A percentile compares a stretch with the other conserved stretches of the same genome.
These are phyloP conservation scores for Drosophila paulistorum DNA, from an alignment of 1,140 invertebrate species.

Conservation along the genomic window DNA sequence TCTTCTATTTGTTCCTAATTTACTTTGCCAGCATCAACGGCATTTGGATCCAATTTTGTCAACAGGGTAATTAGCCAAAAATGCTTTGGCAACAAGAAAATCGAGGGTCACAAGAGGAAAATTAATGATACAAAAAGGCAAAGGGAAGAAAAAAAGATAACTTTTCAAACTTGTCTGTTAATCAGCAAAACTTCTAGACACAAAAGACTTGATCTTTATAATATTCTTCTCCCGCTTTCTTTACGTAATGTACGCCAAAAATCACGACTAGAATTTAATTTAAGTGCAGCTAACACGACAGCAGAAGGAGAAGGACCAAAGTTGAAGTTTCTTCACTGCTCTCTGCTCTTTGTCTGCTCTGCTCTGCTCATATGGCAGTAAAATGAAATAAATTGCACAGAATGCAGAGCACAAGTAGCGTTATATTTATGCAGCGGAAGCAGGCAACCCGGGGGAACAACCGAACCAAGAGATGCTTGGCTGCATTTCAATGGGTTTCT, in stretches of 20 bases:
- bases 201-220: slow-evolving; percentile 8
- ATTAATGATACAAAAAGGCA: slow-evolving; percentile 6
- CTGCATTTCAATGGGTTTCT: slow-evolving; percentile 75
- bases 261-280: slow-evolving; percentile 60
- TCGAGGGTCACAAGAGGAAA: slow-evolving; percentile 35
- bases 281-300: slow-evolving; percentile 34
- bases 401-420: slow-evolving; percentile 74
- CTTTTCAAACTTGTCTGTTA: slow-evolving; percentile 32
- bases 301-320: slow-evolving; percentile 3
- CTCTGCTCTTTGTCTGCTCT: neutral
- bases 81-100: slow-evolving; percentile 48
- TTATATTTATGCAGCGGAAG: slow-evolving; percentile 76
- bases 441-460: slow-evolving; percentile 33
- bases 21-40: neutral
- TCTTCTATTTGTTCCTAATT: neutral
- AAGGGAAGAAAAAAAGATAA: neutral
- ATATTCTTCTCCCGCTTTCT: neutral
- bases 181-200: slow-evolving; percentile 37
- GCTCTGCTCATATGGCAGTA: slow-evolving; percentile 33
- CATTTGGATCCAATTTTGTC: slow-evolving; percentile 51
- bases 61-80: slow-evolving; percentile 69
- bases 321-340: slow-evolving; percentile 22
- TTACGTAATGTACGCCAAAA: slow-evolving; percentile 13
- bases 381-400: slow-evolving; percentile 75
- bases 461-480: slow-evolving; percentile 62